A percentile compares a stretch with the other conserved stretches of the same genome.
These are phyloP conservation scores for Odontomachus brunneus DNA, from an alignment of 1,140 invertebrate species.

Conservation along the genomic window DNA sequence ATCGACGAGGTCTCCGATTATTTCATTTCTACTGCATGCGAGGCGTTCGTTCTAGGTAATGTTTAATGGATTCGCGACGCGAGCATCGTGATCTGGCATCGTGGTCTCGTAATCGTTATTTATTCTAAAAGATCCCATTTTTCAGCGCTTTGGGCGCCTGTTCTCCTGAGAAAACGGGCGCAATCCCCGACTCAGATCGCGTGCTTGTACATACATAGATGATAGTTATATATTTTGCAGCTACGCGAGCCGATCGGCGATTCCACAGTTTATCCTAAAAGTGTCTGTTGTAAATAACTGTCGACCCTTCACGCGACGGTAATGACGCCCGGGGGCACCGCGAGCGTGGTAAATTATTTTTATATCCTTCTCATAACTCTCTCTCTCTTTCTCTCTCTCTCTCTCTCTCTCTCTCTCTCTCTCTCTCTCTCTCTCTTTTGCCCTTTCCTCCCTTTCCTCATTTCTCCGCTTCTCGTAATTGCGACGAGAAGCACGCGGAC, in stretches of 20 bases:
- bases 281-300: slow-evolving; percentile 59
- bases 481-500: slow-evolving; percentile 14
- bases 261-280: slow-evolving; percentile 23
- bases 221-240: slow-evolving; percentile 46
- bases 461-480: background rate
- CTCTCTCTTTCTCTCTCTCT: background rate
- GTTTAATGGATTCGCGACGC: background rate
- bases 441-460: background rate
- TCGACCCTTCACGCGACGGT: slow-evolving; percentile 23
- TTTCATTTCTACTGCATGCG: slow-evolving; percentile 15
- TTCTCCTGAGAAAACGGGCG: background rate
- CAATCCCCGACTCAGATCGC: slow-evolving; percentile 44
- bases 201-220: slow-evolving; percentile 68
- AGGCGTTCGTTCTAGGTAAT: background rate
- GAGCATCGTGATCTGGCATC: slow-evolving; percentile 10
- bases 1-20: slow-evolving; percentile 30
- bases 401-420: too few species aligned
- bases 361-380: slow-evolving; percentile 54
- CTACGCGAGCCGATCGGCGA: slow-evolving; percentile 23
- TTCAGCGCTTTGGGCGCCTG: slow-evolving; percentile 2
- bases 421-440: background rate
- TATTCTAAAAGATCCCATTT: slow-evolving; percentile 46
- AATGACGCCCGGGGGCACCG: background rate
- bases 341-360: slow-evolving; percentile 69
- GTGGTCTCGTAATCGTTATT: slow-evolving; percentile 57